A percentile compares a stretch with the other conserved stretches of the same genome.
Conservation (phyloP, 2,797 vertebrate genomes). For the Pristis pectinata region DNA sequence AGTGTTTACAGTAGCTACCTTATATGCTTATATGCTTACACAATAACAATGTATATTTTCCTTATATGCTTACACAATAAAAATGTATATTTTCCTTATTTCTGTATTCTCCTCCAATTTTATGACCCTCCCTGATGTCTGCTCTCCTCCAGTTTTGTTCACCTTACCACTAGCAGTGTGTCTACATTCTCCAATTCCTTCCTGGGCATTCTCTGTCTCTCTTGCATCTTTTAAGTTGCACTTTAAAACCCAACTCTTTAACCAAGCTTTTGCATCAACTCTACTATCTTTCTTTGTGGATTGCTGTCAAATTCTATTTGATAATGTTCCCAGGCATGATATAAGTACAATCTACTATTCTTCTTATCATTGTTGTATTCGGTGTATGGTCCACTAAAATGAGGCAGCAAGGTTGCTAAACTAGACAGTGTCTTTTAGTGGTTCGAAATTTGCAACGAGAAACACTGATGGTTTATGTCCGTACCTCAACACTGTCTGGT, state of each 20-base stretch:
- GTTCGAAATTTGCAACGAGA: background rate
- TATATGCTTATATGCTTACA: background rate
- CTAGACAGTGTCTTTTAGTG: background rate
- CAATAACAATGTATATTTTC: background rate
- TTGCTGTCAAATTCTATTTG: background rate
- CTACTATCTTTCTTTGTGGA: background rate
- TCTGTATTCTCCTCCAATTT: background rate
- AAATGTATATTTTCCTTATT: background rate
- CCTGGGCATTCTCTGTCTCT: background rate
- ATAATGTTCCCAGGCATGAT: background rate
- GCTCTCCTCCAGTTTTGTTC: background rate
- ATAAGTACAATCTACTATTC: background rate
- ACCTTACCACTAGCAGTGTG: background rate
- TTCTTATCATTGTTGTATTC: background rate
- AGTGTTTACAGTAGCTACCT: background rate
- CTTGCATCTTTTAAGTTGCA: background rate
- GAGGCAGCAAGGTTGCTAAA: background rate
- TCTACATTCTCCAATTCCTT: background rate
- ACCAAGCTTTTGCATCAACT: background rate
- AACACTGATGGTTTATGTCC: background rate
- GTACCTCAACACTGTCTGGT: background rate
- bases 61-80: background rate
- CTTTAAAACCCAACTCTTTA: background rate
- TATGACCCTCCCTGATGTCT: background rate
- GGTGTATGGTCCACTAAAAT: background rate